Conservation (phyloP, 2,797 vertebrate genomes). For the Syngnathus rostellatus region DNA sequence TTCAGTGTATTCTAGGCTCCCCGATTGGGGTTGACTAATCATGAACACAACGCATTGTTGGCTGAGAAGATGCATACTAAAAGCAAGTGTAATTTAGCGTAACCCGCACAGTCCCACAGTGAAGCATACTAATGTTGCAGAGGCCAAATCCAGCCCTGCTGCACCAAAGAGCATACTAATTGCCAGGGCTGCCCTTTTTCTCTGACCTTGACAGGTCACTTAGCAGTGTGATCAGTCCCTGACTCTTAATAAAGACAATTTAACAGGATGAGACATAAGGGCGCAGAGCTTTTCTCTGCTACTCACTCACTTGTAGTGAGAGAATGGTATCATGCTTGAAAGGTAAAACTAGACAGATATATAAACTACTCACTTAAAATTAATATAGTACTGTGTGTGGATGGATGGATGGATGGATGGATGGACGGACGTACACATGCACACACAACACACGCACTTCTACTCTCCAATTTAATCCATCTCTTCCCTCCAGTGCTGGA, state of each 20-base stretch:
- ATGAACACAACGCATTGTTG: constrained; percentile 26
- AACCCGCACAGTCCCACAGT: constrained; percentile 40
- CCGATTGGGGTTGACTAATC: constrained; percentile 19
- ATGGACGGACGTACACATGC: too few relatives aligned
- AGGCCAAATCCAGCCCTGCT: constrained; percentile 75
- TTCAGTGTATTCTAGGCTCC: constrained; percentile 7
- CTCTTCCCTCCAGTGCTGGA: constrained; percentile 62
- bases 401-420: too few relatives aligned
- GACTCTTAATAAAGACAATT: constrained; percentile 97
- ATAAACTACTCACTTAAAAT: background rate
- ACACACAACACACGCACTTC: constrained; percentile 5
- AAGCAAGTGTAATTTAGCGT: constrained; percentile 37
- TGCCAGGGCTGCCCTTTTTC: constrained; percentile 86
- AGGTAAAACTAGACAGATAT: background rate
- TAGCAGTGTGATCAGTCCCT: constrained; percentile 96
- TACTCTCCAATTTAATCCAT: constrained; percentile 26
- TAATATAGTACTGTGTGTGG: too few relatives aligned
- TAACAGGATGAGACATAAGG: constrained; percentile 84
- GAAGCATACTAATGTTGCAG: constrained; percentile 61
- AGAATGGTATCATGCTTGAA: background rate
- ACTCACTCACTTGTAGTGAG: constrained; percentile 40
- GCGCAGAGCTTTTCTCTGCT: constrained; percentile 65
- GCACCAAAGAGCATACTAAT: constrained; percentile 93
- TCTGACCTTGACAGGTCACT: constrained; percentile 93
- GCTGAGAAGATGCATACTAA: constrained; percentile 46